Evolutionary conservation across 2,797 vertebrate genomes (phyloP), one percentile per base, ranked within the genome.

Genomic region (Linurgus olivaceus): DNA sequence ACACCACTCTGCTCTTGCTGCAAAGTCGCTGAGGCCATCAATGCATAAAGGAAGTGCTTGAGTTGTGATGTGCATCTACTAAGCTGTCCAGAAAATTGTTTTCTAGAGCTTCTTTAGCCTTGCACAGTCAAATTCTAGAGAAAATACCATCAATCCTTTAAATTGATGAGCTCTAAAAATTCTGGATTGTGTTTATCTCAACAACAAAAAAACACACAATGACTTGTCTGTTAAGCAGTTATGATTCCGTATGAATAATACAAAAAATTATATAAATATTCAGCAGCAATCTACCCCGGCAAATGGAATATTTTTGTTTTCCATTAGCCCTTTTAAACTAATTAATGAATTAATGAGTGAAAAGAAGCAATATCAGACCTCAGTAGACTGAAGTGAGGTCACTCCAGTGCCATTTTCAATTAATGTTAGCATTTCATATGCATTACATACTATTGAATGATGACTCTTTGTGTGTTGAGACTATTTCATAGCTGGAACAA

Each of bases 261-360:
- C 38, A 94, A 95, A 93, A 94, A 93, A 79, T 57, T 58, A 58
- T 93, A 96, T 96, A 96, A 96, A 96, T 94, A 96, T 96, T 97
- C 93, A 97, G 83, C 80, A 96, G 80, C 0, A 0, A 85, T 90
- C 59, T 76, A 82, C 31, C 55, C 74, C 58, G 57, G 95, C 71
- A 96, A 97, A 97, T 92, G 94, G 94, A 96, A 97, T 97, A 97
- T 96, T 97, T 97, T 96, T 96, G 94, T 96, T 96, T 97, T 96
- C 90, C 94, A 96, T 96, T 96, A 96, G 90, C 86, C 67, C 92
- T 92, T 96, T 97, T 92, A 96, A 94, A 96, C 83, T 95, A 96
- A 97, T 96, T 97, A 97, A 96, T 96, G 96, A 94, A 96, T 96
- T 95, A 96, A 96, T 96, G 92, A 97, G 67, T 61, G 74, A 91